Conservation (phyloP, 2,888 invertebrate species). For the Chymomyza fuscimana region DNA sequence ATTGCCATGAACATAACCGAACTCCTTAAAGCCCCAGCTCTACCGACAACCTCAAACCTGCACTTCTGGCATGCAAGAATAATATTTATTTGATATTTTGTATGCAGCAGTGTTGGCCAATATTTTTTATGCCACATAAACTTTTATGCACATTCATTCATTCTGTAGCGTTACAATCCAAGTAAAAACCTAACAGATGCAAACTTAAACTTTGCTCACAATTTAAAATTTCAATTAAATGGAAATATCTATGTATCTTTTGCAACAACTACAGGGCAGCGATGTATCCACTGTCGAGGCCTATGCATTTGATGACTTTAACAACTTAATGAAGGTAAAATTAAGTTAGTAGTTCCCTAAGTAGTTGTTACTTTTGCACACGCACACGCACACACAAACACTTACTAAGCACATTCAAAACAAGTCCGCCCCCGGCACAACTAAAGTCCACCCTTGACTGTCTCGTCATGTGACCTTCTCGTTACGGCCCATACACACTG, state of each 20-base stretch:
- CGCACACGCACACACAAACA: background rate
- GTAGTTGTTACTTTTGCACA: background rate
- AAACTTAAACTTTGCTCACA: background rate
- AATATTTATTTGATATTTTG: background rate
- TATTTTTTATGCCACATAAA: background rate
- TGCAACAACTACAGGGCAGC: slow-evolving; percentile 80
- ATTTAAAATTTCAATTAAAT: background rate
- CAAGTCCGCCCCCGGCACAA: no score
- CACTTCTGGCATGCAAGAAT: background rate
- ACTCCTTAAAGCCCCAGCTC: background rate
- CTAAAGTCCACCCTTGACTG: background rate
- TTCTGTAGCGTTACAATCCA: background rate
- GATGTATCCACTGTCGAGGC: slow-evolving; percentile 84
- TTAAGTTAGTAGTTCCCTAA: slow-evolving; percentile 15
- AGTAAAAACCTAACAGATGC: slow-evolving; percentile 21
- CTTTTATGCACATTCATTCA: background rate
- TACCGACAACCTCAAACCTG: background rate
- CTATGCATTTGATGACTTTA: slow-evolving; percentile 84
- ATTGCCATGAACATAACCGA: background rate
- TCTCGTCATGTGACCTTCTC: background rate
- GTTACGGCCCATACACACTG: slow-evolving; percentile 9
- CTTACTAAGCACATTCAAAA: no score
- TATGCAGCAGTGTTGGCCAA: background rate
- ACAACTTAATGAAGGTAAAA: slow-evolving; percentile 83
- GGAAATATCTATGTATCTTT: background rate